Evolutionary conservation across 2,113 vertebrate genomes (phyloP).

Genomic region (Tapirus terrestris): DNA sequence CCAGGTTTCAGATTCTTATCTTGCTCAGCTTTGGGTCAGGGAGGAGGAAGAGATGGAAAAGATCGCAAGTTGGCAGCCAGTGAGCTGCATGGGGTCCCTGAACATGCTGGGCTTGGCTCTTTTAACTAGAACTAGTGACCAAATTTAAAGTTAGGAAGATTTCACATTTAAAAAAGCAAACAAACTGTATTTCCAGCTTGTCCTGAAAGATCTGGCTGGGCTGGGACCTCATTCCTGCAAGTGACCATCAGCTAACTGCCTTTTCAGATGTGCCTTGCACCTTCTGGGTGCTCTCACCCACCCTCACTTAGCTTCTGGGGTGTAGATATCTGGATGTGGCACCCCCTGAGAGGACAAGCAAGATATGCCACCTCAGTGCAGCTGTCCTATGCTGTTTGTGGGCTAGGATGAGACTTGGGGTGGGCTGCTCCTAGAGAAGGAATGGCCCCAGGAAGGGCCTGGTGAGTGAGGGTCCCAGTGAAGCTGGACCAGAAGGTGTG

Average conservation of each 20-base stretch:
- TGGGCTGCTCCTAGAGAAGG: background rate
- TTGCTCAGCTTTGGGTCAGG: background rate
- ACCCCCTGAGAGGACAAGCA: background rate
- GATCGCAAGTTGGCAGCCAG: background rate
- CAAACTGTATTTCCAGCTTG: background rate
- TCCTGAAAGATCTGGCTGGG: background rate
- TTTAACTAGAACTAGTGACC: background rate
- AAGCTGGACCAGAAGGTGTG: background rate
- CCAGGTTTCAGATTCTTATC: conserved; percentile 17
- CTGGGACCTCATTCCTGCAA: background rate
- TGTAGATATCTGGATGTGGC: background rate
- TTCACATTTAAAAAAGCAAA: background rate
- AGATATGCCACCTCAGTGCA: background rate
- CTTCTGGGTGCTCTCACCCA: background rate
- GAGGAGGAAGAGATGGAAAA: background rate
- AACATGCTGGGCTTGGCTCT: background rate
- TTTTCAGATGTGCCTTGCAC: background rate
- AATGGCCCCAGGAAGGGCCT: background rate
- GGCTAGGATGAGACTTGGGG: background rate
- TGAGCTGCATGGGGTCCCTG: background rate
- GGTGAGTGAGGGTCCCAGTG: background rate
- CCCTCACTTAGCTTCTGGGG: background rate
- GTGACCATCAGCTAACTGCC: background rate
- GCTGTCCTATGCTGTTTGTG: background rate
- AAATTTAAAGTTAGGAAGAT: background rate